Evolutionary conservation across 2,888 invertebrate genomes (phyloP), one percentile per base, ranked within the genome.

Genomic region (Orchesellides sinensis): DNA sequence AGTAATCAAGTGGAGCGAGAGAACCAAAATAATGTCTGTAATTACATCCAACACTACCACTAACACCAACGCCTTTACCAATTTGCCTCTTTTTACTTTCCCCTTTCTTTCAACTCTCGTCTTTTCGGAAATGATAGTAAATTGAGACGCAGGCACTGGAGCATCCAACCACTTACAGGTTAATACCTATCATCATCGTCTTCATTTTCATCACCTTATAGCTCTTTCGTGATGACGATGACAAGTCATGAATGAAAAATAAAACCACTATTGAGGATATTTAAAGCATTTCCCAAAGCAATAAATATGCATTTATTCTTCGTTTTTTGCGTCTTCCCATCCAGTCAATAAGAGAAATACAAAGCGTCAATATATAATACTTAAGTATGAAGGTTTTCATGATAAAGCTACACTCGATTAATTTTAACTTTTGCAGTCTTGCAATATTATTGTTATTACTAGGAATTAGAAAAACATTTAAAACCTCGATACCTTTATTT

Each of bases 1-100:
- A 29, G 59, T 59, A 59, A 59, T 59, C 29, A 45, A 47, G 47
- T 17, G 23, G 40, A 56, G 56, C 23, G 54, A 59, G 73, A 56
- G 80, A 72, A 59, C 49, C 49, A 72, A 49, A 56, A 72, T 72
- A 72, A 80, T 79, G 70, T 59, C 66, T 80, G 72, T 73, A 80
- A 72, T 80, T 80, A 72, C 66, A 79, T 65, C 56, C 63, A 79
- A 79, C 79, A 65, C 79, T 35, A 29, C 79, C 79, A 27, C 70
- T 79, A 79, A 79, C 70, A 65, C 61, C 23, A 40, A 61, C 70
- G 63, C 52, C 63, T 78, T 70, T 17, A 8, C 74, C 56, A 66
- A 75, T 75, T 75, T 75, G 59, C 66, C 74, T 74, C 54, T 32
- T 63, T 63, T 74, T 52, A 54, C 65, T 65, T 29, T 56, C 45